These are phyloP conservation scores for Ophioninae sp. DNA, from an alignment of 2,888 invertebrate species.

Conservation along the genomic window DNA sequence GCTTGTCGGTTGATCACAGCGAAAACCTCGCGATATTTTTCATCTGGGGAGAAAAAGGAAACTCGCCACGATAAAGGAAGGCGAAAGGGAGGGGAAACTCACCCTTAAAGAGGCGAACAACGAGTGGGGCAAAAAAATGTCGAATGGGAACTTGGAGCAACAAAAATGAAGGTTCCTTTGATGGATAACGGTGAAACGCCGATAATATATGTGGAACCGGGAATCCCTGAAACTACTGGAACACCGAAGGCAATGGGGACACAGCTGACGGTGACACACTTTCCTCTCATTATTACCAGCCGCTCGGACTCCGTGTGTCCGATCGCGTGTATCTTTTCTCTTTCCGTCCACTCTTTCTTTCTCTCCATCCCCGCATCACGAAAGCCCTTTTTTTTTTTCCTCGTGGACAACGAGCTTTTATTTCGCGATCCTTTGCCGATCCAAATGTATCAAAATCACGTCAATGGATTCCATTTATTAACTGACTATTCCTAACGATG, in stretches of 20 bases:
- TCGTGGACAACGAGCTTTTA: conserved; percentile 9
- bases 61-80: neutral
- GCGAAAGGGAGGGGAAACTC: neutral
- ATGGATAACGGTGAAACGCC: conserved; percentile 44
- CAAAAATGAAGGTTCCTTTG: conserved; percentile 50
- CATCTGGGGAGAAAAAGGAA: conserved; percentile 11
- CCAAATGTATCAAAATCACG: neutral
- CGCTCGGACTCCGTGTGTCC: conserved; percentile 27
- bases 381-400: conserved; percentile 15
- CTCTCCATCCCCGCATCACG: neutral
- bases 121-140: conserved; percentile 31
- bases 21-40: conserved; percentile 19
- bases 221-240: conserved; percentile 24
- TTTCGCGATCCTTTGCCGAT: conserved; percentile 22
- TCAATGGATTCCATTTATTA: conserved; percentile 10
- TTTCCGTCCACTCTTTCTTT: conserved; percentile 16
- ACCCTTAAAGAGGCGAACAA: conserved; percentile 14
- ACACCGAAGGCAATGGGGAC: neutral
- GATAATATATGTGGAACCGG: conserved; percentile 43
- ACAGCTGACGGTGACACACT: conserved; percentile 36
- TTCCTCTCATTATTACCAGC: conserved; percentile 43
- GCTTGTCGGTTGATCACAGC: neutral
- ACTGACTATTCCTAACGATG: too few relatives aligned
- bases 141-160: conserved; percentile 18
- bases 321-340: conserved; percentile 28